Evolutionary conservation across 1,140 invertebrate species (phyloP), one percentile per base, ranked within the genome.

Genomic region (Condylostylus longicornis): DNA sequence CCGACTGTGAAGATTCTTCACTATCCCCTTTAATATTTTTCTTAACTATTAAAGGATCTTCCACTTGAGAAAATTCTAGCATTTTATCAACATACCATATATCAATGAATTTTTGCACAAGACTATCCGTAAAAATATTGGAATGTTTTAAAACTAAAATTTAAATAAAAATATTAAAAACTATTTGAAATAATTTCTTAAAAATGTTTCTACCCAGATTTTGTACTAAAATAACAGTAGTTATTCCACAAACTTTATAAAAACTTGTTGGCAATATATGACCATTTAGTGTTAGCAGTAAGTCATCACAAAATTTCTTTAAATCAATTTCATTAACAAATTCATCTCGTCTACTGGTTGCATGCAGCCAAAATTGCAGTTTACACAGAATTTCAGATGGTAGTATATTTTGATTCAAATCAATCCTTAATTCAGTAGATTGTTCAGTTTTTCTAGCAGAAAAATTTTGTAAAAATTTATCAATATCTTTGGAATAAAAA

Each of bases 401-500:
- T 41, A 4, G 27, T 27, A 12, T 35, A 28, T 33, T 42, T 33
- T 2, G 19, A 10, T 10, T 13, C 5, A 13, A 17, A 17, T 15
- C 4, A 32, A 14, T 15, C 17, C 15, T 13, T 32, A 9, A 4
- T 14, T 10, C n/a, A 15, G 9, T 18, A 17, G n/a, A 18, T 18
- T 10, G 15, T 22, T 34, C 46, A 15, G 38, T 43, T 25, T 38
- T 43, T 15, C 57, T 57, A 0, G 42, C 44, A 28, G 45, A 51
- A 6, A 57, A 44, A 13, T 54, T 55, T 18, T 23, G 31, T 4
- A 53, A 36, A 9, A 58, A 35, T 12, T 55, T 50, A 29, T 45
- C 43, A 1, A 58, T 38, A 38, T 60, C 53, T 0, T 45, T 48
- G 12, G 56, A 54, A 32, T 52, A 59, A 17, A 59, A 54, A n/a